phyloP scores from a whole-genome alignment of 2,888 invertebrate genomes.

The Dryomyza anilis region DNA sequence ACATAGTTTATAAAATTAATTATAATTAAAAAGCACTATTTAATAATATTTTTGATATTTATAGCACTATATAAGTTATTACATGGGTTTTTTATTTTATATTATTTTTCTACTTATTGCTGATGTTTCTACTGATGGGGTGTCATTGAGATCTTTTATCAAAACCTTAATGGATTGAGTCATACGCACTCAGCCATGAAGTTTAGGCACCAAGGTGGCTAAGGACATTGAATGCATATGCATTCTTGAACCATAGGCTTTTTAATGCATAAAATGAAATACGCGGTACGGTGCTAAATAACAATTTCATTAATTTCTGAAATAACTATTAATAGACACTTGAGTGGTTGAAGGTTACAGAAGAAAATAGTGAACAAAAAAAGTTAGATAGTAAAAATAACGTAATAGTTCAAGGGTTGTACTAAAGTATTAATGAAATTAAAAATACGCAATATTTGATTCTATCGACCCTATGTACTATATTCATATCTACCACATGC shows the following conservation, averaged over 20 bases:
- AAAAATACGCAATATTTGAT: too few relatives aligned
- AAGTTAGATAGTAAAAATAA: too few relatives aligned
- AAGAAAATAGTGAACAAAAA: not conserved
- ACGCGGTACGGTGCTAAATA: too few relatives aligned
- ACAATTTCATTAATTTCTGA: not conserved
- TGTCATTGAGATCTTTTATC: constrained; percentile 56
- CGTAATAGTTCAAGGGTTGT: too few relatives aligned
- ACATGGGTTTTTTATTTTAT: not conserved
- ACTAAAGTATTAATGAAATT: too few relatives aligned
- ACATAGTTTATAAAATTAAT: too few relatives aligned
- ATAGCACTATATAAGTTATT: not conserved
- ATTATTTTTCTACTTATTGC: constrained; percentile 7
- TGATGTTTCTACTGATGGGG: constrained; percentile 35
- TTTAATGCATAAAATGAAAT: too few relatives aligned
- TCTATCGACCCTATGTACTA: too few relatives aligned
- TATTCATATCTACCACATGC: too few relatives aligned
- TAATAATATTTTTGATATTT: too few relatives aligned
- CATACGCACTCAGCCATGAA: constrained; percentile 34
- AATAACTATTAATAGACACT: not conserved
- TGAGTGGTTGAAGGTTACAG: not conserved
- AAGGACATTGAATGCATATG: not conserved
- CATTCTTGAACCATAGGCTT: too few relatives aligned
- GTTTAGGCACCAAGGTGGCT: not conserved
- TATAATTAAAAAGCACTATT: too few relatives aligned
- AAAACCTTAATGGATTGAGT: constrained; percentile 55